Conservation (phyloP, 2,113 vertebrate genomes). For the Lanius collurio region DNA sequence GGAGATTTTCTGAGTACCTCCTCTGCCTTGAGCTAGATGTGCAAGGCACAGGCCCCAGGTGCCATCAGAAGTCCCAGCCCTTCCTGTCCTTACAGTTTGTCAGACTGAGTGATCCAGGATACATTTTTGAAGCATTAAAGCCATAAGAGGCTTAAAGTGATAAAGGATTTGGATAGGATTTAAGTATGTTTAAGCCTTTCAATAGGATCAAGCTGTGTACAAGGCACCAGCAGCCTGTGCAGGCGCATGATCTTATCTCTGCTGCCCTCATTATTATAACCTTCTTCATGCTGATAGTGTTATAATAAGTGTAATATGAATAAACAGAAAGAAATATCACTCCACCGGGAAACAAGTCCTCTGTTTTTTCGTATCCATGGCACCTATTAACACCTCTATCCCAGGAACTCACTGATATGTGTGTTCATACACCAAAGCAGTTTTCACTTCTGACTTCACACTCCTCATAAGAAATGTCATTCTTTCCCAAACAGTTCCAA, state of each 20-base stretch:
- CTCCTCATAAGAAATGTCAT: background rate
- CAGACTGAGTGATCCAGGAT: background rate
- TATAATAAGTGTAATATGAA: constrained; percentile 17
- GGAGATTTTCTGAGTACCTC: background rate
- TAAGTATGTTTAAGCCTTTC: constrained; percentile 17
- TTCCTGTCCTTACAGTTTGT: background rate
- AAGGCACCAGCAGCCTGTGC: background rate
- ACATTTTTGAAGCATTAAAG: constrained; percentile 27
- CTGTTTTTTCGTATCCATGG: constrained; percentile 8
- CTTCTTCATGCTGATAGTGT: background rate
- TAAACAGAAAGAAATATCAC: background rate
- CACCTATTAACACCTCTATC: background rate
- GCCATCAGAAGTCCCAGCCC: background rate
- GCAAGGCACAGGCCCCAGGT: background rate
- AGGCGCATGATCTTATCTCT: constrained; percentile 38
- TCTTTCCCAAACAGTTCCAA: background rate
- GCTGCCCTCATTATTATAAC: constrained; percentile 28
- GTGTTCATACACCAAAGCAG: background rate
- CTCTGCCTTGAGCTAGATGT: rapidly evolving
- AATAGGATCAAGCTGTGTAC: constrained; percentile 39
- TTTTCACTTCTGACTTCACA: background rate
- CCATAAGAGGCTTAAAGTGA: constrained; percentile 21
- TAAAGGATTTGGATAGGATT: constrained; percentile 8
- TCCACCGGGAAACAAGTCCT: background rate
- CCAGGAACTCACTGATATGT: background rate